phyloP scores from a whole-genome alignment of 2,797 vertebrate genomes.

The Clarias laeviceps region DNA sequence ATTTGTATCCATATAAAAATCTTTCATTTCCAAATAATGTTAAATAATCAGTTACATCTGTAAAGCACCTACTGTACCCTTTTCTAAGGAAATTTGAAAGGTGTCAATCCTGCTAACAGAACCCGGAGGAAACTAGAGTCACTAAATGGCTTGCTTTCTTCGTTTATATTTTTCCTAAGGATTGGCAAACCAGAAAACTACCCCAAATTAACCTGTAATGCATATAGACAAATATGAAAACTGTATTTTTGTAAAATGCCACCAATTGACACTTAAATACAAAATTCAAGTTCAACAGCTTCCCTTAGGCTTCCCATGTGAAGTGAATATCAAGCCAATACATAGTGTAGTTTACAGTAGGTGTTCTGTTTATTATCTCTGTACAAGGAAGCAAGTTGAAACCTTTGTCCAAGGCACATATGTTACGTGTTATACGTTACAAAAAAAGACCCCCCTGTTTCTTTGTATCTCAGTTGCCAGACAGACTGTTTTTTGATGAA shows the following conservation, averaged over 20 bases:
- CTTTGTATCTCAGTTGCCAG: neutral
- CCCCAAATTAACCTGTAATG: neutral
- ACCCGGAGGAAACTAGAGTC: neutral
- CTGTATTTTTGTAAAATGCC: neutral
- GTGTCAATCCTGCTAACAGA: too few relatives aligned
- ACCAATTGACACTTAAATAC: neutral
- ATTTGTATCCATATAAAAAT: neutral
- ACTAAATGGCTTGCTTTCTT: neutral
- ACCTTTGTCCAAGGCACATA: neutral
- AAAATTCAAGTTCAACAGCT: neutral
- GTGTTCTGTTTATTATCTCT: neutral
- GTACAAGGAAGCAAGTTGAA: neutral
- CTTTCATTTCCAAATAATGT: neutral
- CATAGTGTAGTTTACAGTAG: too few relatives aligned
- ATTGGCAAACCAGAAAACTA: neutral
- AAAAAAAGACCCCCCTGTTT: neutral
- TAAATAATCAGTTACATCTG: neutral
- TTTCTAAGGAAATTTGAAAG: too few relatives aligned
- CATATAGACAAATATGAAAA: neutral
- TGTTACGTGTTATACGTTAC: neutral
- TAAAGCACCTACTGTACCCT: too few relatives aligned
- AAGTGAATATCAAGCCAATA: neutral
- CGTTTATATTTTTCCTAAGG: neutral
- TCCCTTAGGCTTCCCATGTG: neutral
- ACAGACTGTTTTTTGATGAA: conserved; percentile 27